These are phyloP conservation scores for Collichthys lucidus DNA, from an alignment of 2,113 vertebrate species.

Conservation along the genomic window DNA sequence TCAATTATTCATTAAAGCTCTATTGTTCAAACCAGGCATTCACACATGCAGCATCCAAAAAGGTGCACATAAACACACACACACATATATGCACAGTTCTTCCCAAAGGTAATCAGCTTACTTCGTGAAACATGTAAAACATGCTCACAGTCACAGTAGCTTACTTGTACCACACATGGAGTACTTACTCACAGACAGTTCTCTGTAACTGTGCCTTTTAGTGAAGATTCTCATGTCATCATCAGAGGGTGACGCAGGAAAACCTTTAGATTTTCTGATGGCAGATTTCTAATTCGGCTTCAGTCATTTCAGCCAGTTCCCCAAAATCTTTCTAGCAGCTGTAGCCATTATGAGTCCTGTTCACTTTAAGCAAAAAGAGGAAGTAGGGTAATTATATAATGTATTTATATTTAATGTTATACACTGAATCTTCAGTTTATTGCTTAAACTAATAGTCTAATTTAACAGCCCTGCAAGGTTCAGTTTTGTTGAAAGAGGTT, in stretches of 20 bases:
- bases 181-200: not conserved
- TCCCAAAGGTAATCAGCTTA: not conserved
- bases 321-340: too few relatives aligned
- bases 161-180: not conserved
- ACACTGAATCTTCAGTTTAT: too few relatives aligned
- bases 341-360: too few relatives aligned
- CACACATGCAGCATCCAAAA: not conserved
- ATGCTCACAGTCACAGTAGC: not conserved
- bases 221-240: not conserved
- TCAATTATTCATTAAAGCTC: not conserved
- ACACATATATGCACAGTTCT: not conserved
- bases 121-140: not conserved
- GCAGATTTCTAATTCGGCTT: not conserved
- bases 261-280: not conserved
- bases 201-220: too few relatives aligned
- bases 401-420: too few relatives aligned
- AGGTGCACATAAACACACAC: not conserved
- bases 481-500: too few relatives aligned
- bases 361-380: too few relatives aligned
- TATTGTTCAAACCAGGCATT: not conserved
- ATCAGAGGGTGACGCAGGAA: not conserved
- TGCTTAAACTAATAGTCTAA: too few relatives aligned
- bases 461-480: too few relatives aligned
- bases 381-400: too few relatives aligned
- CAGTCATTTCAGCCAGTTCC: too few relatives aligned